Base-by-base conservation (phyloP, 2,888 invertebrate species). In the Anaspis maculata region DNA sequence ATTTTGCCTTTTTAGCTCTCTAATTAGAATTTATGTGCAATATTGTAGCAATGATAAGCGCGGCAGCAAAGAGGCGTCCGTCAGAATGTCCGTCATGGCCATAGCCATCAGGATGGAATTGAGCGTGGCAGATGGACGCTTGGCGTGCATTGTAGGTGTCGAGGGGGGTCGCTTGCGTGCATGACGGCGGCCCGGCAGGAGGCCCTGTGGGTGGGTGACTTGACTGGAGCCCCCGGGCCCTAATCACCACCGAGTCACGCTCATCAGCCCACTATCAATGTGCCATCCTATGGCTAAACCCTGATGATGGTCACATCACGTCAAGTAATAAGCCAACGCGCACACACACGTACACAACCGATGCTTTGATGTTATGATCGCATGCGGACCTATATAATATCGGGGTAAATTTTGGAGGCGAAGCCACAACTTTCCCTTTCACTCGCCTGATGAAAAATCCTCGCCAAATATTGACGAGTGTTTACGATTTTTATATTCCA, bases 271-370 rank as follows among this genome's bases (percentile, higher is more conserved):
- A 37, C 42, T 45, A 45, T 45, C 45, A 45, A 37, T 35, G 42
- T 39, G 37, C 42, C 39, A 28, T 41, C 39, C 39, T 32, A 19
- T 28, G 30, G 30, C 35, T 27, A 27, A 33, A 41, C 41, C 37
- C 42, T n/a, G n/a, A n/a, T n/a, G n/a, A 42, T 42, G 39, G 45
- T 45, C 42, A 45, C 41, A 40, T 45, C 41, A 45, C 39, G 28
- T 24, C 24, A n/a, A 33, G 28, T 33, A 33, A 27, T 33, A 24
- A 33, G 27, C 24, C 28, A 27, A 28, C 23, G 33, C 24, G 14
- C 28, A 28, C 4, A 26, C 26, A 19, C 21, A 33, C 28, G 30
- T 19, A 19, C 19, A 19, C 9, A 10, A 9, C n/a, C n/a, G n/a
- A n/a, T n/a, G n/a, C n/a, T n/a, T n/a, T n/a, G n/a, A n/a, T n/a